A percentile compares a stretch with the other conserved stretches of the same genome.
Conservation (phyloP, 2,113 vertebrate species). For the Tachysurus vachellii region DNA sequence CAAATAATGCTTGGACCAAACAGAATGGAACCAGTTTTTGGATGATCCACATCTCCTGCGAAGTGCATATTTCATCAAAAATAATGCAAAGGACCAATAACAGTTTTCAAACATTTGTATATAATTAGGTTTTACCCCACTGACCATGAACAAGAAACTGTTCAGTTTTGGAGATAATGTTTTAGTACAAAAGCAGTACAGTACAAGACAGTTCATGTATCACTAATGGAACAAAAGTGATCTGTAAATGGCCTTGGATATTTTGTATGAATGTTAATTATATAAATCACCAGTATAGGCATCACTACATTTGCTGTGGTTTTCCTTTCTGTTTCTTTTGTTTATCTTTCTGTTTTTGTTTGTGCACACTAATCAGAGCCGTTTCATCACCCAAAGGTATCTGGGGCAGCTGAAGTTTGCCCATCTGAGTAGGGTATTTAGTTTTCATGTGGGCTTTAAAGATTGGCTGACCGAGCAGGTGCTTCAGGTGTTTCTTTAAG, state of each 20-base stretch:
- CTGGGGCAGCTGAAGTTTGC: conserved; percentile 72
- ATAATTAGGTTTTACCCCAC: background rate
- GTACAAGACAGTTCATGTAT: background rate
- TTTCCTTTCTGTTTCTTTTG: conserved; percentile 38
- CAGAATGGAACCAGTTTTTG: background rate
- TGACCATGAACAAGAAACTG: background rate
- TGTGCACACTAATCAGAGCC: conserved; percentile 76
- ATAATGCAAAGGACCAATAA: background rate
- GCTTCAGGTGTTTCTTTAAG: conserved; percentile 89
- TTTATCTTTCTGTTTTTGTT: conserved; percentile 62
- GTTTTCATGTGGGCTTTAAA: conserved; percentile 84
- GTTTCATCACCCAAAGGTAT: conserved; percentile 65
- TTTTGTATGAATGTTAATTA: background rate
- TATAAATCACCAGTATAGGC: conserved; percentile 9
- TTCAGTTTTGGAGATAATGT: background rate
- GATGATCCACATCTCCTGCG: background rate
- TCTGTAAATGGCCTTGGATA: background rate
- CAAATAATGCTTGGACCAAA: background rate
- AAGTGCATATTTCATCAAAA: background rate
- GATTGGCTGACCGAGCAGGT: conserved; percentile 80
- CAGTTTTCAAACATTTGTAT: background rate
- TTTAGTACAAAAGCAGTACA: background rate
- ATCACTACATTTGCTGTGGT: conserved; percentile 42
- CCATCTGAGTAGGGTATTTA: conserved; percentile 92
- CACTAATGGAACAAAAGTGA: background rate